phyloP scores from a whole-genome alignment of 2,113 vertebrate genomes.

The Cyanocitta stelleri region DNA sequence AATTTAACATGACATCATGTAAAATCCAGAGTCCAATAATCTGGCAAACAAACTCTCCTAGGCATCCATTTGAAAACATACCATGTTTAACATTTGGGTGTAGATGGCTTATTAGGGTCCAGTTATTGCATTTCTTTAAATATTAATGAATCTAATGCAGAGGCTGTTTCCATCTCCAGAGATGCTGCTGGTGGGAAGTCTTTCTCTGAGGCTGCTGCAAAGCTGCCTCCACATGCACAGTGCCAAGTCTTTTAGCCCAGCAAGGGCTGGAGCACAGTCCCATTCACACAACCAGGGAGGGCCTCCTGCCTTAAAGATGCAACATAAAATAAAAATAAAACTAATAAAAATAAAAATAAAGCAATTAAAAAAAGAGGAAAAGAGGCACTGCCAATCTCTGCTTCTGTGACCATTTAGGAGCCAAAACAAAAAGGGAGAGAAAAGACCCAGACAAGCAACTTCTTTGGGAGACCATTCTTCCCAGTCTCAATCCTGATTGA shows the following conservation, averaged over 20 bases:
- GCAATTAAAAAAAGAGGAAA: neutral
- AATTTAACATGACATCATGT: accelerated
- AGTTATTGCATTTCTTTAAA: neutral
- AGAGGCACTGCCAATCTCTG: neutral
- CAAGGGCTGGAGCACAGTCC: neutral
- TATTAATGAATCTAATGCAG: neutral
- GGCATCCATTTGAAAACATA: neutral
- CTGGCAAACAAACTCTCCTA: neutral
- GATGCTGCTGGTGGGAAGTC: neutral
- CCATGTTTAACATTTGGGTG: neutral
- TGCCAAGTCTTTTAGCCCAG: neutral
- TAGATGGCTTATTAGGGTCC: neutral
- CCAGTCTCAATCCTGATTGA: neutral
- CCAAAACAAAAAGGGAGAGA: neutral
- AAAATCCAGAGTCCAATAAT: neutral
- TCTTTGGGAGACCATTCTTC: neutral
- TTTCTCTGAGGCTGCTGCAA: neutral
- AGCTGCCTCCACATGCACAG: neutral
- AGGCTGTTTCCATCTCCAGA: neutral
- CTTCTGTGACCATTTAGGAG: neutral
- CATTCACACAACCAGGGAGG: neutral
- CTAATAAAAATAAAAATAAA: no score
- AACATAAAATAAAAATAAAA: neutral
- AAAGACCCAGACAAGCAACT: neutral
- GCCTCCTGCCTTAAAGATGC: neutral